Evolutionary conservation across 2,888 invertebrate genomes (phyloP), one percentile per base, ranked within the genome.

Genomic region (Corythucha ciliata): DNA sequence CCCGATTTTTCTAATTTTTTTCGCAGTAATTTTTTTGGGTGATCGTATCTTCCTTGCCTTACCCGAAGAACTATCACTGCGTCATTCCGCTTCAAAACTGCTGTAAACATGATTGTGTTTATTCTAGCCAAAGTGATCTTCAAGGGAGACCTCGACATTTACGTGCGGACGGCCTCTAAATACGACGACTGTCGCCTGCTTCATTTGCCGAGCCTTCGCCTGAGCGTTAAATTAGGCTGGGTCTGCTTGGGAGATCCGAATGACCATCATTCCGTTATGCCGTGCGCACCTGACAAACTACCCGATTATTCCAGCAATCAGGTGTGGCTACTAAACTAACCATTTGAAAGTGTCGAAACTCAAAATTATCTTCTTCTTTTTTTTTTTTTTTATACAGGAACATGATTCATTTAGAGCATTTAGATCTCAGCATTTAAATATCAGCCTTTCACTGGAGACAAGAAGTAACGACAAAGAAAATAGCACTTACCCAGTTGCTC

Each of bases 251-350:
- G 90, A 1, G 90, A 96, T 71, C 83, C 92, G 0, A 84, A 93
- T 63, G 97, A 98, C 70, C 97, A 98, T 70, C 93, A 93, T 69
- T 79, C 85, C 8, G 91, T 93, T 1, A 84, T 89, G 67, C 92
- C 94, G 0, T 94, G 93, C 70, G 94, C 97, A 10, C 94, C 97
- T 0, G 87, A 94, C 57, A 84, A 93, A 65, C 74, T 96, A 54
- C 97, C 97, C 0, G 96, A 97, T 69, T 96, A 92, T 71, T 92
- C 93, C 1, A 90, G 90, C 65, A 91, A 93, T 69, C 91, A 91
- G 58, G 63, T 61, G 48, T 34, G 22, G 21, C 29, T 26, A 10
- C n/a, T 24, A 20, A 45, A 1, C 14, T 7, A n/a, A n/a, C 2
- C 14, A 12, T 44, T 5, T n/a, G n/a, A 27, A 20, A 47, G 12